Base-by-base conservation (phyloP, 2,797 vertebrate genomes). In the Sebastes oblongus region DNA sequence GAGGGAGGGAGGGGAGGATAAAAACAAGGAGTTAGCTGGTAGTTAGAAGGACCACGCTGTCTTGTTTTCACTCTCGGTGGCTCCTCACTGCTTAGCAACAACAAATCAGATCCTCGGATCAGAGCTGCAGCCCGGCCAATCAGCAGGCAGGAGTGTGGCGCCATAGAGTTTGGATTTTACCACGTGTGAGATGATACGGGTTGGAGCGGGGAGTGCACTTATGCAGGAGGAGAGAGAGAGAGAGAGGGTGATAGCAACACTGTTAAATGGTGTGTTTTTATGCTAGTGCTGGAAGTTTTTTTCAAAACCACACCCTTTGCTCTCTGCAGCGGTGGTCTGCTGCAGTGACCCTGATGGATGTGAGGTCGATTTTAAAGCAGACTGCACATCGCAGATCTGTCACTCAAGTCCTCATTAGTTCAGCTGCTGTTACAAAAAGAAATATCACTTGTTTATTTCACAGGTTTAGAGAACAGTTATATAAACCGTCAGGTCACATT, bases 81-180 rank as follows among this genome's bases (percentile, higher is more conserved):
- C 91, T 94, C 86, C 92, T 94, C 93, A 96, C 96, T 96, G 95
- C 96, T 96, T 96, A 94, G 96, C 96, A 96, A 96, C 96, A 96
- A 96, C 96, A 78, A 96, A 96, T 96, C 89, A 87, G 87, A 93
- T 89, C 80, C 46, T 42, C 10, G 54, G 78, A 86, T 88, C 76
- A 4, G 89, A 87, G 90, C 86, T 52, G 81, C 82, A 4, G 60
- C 59, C 14, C 72, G 0, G 88, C 95, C 94, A 96, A 96, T 96
- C 69, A 54, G 92, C 59, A 0, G 34, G 67, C 86, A 9, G 82
- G 86, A 93, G 91, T 4, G 77, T 90, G 94, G 94, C 93, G 95
- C 94, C 94, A 94, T 87, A 84, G 90, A 95, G 94, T 96, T 96
- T 96, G 95, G 94, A 96, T 95, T 96, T 94, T 83, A 92, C 92